Conservation (phyloP, 2,113 vertebrate genomes). For the Hippocampus comes region DNA sequence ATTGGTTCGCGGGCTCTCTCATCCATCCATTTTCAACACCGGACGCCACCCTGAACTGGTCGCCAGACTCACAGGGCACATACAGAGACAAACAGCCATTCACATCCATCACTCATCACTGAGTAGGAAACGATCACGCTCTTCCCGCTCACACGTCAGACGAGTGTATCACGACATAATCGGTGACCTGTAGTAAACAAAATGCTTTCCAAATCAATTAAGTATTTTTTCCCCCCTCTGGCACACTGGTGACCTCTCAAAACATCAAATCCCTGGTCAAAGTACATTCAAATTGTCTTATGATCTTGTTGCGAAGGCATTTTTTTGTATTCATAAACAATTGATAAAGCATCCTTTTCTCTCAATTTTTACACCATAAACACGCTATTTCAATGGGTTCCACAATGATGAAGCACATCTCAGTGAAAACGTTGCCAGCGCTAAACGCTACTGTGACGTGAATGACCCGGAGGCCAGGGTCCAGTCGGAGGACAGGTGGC, state of each 20-base stretch:
- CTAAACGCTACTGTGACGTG: slow-evolving; percentile 62
- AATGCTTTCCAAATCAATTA: too few species aligned
- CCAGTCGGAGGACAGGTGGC: slow-evolving; percentile 74
- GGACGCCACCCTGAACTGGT: too few species aligned
- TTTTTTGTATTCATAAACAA: slow-evolving; percentile 1
- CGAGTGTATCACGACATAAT: too few species aligned
- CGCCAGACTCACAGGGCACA: too few species aligned
- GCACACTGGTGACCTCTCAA: background rate
- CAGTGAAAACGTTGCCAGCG: slow-evolving; percentile 46
- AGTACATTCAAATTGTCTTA: background rate
- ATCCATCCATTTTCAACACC: too few species aligned
- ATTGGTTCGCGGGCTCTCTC: background rate
- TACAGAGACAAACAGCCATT: too few species aligned
- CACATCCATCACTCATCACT: too few species aligned
- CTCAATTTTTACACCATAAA: background rate
- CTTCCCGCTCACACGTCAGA: too few species aligned
- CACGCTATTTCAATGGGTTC: slow-evolving; percentile 2
- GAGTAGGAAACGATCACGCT: too few species aligned
- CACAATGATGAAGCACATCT: slow-evolving; percentile 44
- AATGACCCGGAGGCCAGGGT: slow-evolving; percentile 60
- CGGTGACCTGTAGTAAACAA: too few species aligned
- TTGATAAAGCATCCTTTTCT: background rate
- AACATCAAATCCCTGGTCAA: background rate
- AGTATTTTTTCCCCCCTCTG: too few species aligned
- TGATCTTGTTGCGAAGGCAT: background rate